Evolutionary conservation across 1,140 invertebrate genomes (phyloP).

Genomic region (Octopus sinensis): DNA sequence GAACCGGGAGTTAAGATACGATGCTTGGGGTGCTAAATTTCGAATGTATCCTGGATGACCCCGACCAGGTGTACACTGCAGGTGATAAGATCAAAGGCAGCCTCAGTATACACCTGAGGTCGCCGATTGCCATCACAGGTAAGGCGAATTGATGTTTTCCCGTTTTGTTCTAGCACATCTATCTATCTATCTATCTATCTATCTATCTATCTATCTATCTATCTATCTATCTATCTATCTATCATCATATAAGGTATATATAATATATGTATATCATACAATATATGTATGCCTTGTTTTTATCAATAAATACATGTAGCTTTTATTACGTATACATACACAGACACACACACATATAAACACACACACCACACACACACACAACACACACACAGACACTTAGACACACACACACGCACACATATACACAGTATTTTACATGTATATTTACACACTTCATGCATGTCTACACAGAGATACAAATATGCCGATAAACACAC

Average conservation of each 20-base stretch:
- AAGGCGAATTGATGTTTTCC: constrained; percentile 6
- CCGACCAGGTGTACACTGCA: constrained; percentile 41
- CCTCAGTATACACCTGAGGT: constrained; percentile 34
- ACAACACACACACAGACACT: background rate
- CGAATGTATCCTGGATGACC: constrained; percentile 30
- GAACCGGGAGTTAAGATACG: background rate
- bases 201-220: background rate
- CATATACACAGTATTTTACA: background rate
- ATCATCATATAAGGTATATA: background rate
- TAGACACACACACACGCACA: background rate
- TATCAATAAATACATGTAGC: background rate
- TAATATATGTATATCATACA: background rate
- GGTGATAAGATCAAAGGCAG: constrained; percentile 41
- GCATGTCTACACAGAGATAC: background rate
- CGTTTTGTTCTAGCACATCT: background rate
- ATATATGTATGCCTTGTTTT: background rate
- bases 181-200: background rate
- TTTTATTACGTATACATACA: background rate
- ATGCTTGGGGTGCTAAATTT: constrained; percentile 3
- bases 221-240: background rate
- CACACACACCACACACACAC: constrained; percentile 2
- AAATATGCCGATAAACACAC: background rate
- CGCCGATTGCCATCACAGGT: constrained; percentile 43
- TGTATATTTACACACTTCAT: background rate
- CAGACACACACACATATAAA: background rate